A percentile compares a stretch with the other conserved stretches of the same genome.
These are phyloP conservation scores for Temnopleurus reevesii DNA, from an alignment of 53 echinoderm and acorn worm species.

Conservation along the genomic window DNA sequence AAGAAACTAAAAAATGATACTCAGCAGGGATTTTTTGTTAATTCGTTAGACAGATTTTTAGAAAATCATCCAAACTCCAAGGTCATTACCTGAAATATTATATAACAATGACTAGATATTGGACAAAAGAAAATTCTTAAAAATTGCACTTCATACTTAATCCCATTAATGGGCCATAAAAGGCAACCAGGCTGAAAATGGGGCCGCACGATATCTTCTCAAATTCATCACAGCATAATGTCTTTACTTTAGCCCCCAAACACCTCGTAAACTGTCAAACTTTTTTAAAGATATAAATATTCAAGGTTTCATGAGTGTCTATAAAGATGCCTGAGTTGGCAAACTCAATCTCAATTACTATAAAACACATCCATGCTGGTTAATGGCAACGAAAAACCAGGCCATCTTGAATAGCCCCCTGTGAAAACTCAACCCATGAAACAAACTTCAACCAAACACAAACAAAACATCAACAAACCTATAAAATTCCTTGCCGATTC, in stretches of 20 bases:
- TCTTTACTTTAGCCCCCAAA: not conserved
- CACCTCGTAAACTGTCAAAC: not conserved
- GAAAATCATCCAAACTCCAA: not conserved
- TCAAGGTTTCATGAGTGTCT: not conserved
- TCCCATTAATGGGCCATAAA: conserved; percentile 31
- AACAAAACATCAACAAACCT: conserved; percentile 25
- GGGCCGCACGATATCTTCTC: not conserved
- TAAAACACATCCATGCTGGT: not conserved
- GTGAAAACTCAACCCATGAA: not conserved
- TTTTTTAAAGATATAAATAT: not conserved
- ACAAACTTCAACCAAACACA: not conserved
- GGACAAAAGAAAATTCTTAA: not conserved
- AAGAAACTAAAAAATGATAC: no score
- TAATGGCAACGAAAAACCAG: not conserved
- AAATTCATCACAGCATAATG: conserved; percentile 5
- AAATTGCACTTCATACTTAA: not conserved
- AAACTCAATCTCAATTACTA: not conserved
- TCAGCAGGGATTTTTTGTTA: no score
- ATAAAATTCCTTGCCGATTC: not conserved
- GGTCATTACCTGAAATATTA: not conserved
- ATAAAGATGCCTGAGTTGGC: not conserved
- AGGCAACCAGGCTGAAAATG: conserved; percentile 30
- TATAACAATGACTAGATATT: not conserved
- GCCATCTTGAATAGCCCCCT: not conserved
- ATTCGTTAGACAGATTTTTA: no score